A percentile compares a stretch with the other conserved stretches of the same genome.
These are phyloP conservation scores for Brachionus asplanchnoidis DNA, from an alignment of 1,140 invertebrate genomes.

Conservation along the genomic window DNA sequence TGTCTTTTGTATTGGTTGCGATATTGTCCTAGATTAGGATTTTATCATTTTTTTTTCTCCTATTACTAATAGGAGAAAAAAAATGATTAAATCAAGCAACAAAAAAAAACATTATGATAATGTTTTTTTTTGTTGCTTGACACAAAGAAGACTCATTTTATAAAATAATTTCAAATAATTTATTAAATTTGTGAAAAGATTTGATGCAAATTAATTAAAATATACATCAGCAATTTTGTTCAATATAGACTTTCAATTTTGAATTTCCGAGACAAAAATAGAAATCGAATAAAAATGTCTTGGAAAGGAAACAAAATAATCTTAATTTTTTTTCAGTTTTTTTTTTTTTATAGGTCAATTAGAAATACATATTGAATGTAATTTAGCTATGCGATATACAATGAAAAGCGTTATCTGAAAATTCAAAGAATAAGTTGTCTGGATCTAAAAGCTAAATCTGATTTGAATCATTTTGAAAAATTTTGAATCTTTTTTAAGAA, in stretches of 20 bases:
- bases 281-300: not conserved
- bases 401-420: no score
- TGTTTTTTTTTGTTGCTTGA: not conserved
- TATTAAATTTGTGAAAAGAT: not conserved
- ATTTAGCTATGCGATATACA: not conserved
- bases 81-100: no score
- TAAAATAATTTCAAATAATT: not conserved
- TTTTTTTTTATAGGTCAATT: not conserved
- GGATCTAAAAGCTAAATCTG: no score
- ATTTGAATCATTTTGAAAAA: no score
- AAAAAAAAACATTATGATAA: no score
- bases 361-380: not conserved
- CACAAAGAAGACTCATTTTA: not conserved
- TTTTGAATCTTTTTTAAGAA: no score
- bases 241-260: not conserved
- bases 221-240: not conserved
- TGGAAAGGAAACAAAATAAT: not conserved
- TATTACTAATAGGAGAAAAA: no score
- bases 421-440: no score
- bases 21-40: not conserved
- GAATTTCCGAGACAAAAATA: not conserved
- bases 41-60: not conserved
- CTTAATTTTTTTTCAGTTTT: not conserved
- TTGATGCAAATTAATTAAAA: not conserved
- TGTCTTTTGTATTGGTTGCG: not conserved